These are phyloP conservation scores for Gymnothorax reevesii DNA, from an alignment of 2,797 vertebrate genomes.

Conservation along the genomic window DNA sequence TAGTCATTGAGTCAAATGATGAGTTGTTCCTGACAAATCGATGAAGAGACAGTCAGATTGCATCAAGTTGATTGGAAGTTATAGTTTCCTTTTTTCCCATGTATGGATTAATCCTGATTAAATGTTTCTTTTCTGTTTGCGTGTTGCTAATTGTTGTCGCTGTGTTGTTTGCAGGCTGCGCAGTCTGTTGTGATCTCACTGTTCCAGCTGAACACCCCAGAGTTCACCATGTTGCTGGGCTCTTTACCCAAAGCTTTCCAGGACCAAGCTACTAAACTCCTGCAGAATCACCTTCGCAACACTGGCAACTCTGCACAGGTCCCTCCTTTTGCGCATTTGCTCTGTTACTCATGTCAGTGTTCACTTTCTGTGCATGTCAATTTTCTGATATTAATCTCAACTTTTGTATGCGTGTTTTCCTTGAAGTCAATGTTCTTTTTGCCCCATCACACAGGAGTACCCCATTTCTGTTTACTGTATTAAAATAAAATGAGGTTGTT, in stretches of 20 bases:
- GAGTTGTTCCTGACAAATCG: too few relatives aligned
- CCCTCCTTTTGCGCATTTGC: not conserved
- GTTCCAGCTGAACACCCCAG: slow-evolving; percentile 96
- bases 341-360: not conserved
- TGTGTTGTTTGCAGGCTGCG: slow-evolving; percentile 77
- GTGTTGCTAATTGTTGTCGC: slow-evolving; percentile 30
- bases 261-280: slow-evolving; percentile 93
- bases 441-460: not conserved
- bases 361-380: not conserved
- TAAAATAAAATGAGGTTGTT: not conserved
- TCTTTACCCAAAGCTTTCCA: slow-evolving; percentile 97
- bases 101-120: not conserved
- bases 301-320: slow-evolving; percentile 71
- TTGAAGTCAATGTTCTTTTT: not conserved
- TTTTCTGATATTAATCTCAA: not conserved
- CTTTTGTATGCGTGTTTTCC: not conserved
- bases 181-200: slow-evolving; percentile 92
- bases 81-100: too few relatives aligned
- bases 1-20: not conserved
- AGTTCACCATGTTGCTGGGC: slow-evolving; percentile 94
- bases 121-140: slow-evolving; percentile 28
- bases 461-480: not conserved
- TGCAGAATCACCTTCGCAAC: slow-evolving; percentile 93
- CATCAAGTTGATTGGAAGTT: not conserved
- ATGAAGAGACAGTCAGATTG: too few relatives aligned